These are phyloP conservation scores for Balanococcus diminutus DNA, from an alignment of 2,888 invertebrate species.

Conservation along the genomic window DNA sequence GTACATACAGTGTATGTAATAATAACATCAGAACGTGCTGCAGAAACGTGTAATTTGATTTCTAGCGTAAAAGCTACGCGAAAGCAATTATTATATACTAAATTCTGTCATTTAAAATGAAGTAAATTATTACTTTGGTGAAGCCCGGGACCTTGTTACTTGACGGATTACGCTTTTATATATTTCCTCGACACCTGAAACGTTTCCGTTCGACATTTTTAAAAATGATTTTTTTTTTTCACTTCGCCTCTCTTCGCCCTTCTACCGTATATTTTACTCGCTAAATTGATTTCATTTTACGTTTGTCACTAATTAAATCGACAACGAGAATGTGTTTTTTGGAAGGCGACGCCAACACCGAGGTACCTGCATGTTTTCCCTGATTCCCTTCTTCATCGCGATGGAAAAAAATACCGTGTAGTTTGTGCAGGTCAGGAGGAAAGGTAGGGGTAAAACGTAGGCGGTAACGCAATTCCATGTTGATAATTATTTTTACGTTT, in stretches of 20 bases:
- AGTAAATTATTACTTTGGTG: constrained; percentile 53
- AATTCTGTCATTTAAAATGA: constrained; percentile 52
- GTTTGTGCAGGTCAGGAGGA: background rate
- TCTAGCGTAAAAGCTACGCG: constrained; percentile 43
- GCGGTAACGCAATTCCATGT: background rate
- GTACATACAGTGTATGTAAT: background rate
- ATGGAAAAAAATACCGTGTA: background rate
- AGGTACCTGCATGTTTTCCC: background rate
- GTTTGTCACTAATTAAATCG: constrained; percentile 27
- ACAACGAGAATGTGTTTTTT: background rate
- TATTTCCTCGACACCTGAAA: constrained; percentile 51
- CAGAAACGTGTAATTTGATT: constrained; percentile 48
- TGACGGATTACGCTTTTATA: constrained; percentile 51
- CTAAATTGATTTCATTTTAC: constrained; percentile 25
- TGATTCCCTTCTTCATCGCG: too few relatives aligned
- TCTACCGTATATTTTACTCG: background rate
- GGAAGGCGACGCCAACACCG: background rate
- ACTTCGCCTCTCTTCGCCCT: background rate
- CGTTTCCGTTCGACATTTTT: constrained; percentile 50
- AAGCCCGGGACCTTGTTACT: constrained; percentile 50
- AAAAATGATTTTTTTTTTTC: constrained; percentile 18
- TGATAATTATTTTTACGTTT: background rate
- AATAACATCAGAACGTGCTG: constrained; percentile 35
- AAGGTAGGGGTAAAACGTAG: background rate
- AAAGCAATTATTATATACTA: constrained; percentile 25